A percentile compares a stretch with the other conserved stretches of the same genome.
Conservation (phyloP, 2,797 vertebrate genomes). For the Danio jaintianensis region DNA sequence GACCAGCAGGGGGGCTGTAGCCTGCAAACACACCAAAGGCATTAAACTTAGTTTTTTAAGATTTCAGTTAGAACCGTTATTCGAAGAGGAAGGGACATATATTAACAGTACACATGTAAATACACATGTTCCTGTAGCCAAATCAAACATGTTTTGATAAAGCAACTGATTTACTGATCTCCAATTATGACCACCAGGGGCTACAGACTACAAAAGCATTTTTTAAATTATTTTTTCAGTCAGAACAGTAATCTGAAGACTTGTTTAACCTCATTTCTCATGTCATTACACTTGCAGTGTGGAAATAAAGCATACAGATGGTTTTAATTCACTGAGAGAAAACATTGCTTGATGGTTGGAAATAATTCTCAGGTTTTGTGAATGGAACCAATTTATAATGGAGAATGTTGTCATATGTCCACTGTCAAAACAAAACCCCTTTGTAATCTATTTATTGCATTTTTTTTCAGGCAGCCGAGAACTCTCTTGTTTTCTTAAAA, state of each 20-base stretch:
- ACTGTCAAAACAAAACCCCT: neutral
- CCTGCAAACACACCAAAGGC: too few species aligned
- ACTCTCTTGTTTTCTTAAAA: conserved; percentile 3
- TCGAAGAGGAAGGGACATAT: too few species aligned
- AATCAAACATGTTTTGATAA: too few species aligned
- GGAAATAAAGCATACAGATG: neutral
- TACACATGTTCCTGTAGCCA: too few species aligned
- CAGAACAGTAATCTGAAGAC: conserved; percentile 20
- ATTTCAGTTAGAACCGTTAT: too few species aligned
- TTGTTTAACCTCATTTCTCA: neutral
- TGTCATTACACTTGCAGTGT: neutral
- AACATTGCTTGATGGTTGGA: neutral
- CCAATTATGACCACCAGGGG: conserved; percentile 58
- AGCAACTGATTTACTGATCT: conserved; percentile 32
- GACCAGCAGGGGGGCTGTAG: too few species aligned
- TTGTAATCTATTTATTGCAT: too few species aligned
- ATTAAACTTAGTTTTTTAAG: too few species aligned
- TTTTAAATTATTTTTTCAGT: conserved; percentile 34
- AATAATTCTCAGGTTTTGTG: neutral
- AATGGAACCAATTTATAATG: neutral
- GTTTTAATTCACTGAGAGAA: neutral
- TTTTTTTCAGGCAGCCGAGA: neutral
- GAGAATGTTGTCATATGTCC: neutral
- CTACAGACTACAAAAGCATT: conserved; percentile 37
- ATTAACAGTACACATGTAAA: too few species aligned